Base-by-base conservation (phyloP, 2,797 vertebrate species). In the Poecilia velifera region DNA sequence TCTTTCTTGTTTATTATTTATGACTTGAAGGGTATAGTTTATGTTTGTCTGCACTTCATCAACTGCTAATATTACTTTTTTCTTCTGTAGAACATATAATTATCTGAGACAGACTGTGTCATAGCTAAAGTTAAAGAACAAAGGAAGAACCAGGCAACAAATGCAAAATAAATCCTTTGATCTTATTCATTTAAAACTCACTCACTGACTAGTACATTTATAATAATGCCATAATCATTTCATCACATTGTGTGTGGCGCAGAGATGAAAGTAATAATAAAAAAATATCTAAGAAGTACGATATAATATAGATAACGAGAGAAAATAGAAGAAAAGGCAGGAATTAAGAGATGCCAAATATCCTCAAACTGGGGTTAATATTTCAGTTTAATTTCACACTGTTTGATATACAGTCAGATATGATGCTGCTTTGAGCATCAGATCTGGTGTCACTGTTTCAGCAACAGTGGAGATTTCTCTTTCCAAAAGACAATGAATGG, bases 361-460 rank as follows among this genome's bases (percentile, higher is more conserved):
- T 84, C 81, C 89, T 92, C 81, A 84, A 89, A 90, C 85, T 80
- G 81, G 87, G 73, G 73, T 77, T 78, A 88, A 91, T 90, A 90
- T 89, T 90, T 80, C 83, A 88, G 75, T 71, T 73, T 62, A 83
- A 87, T 87, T 90, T 87, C 77, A 72, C 86, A 47, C 68, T 13
- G 81, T 84, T 83, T 86, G 82, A 91, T 91, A 87, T 87, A 80
- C 80, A 88, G 68, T 78, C 78, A 82, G 86, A 89, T 85, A 74
- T 45, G 4, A 73, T 1, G 25, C 59, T 53, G 81, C 76, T 82
- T 86, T 87, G 79, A 76, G 79, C 31, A 71, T 73, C 72, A 53
- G 51, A 53, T 73, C 82, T 87, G 74, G 84, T 83, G 78, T 88
- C 81, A 73, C 73, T 79, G 87, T 89, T 84, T 82, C 77, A 77